Base-by-base conservation (phyloP, 2,888 invertebrate species). In the Napeogenes inachia region DNA sequence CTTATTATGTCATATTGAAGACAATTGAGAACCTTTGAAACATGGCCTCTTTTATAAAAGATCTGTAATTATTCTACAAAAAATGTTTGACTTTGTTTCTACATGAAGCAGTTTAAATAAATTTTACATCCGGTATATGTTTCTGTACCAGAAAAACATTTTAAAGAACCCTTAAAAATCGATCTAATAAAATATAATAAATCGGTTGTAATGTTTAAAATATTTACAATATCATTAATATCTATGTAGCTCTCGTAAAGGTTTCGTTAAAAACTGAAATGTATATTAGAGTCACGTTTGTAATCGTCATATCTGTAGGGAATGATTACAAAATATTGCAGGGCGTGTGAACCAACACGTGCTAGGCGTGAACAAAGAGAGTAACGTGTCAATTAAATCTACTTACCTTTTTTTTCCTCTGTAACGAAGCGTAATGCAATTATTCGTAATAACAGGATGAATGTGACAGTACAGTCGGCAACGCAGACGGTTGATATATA, bases 381-480 rank as follows among this genome's bases (percentile, higher is more conserved):
- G 85, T 75, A 76, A 82, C 78, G 80, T 82, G 86, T 87, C 89
- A 88, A 89, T 89, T 88, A 89, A 86, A 87, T 78, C 77, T 80
- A 80, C 84, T 86, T 83, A 81, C 82, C 74, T 68, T 85, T 87
- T 50, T 86, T 87, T 88, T 83, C 82, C 79, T 75, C 82, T 77
- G 88, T 90, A 88, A 89, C 89, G 87, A 89, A 89, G 82, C 87
- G 85, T 90, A 89, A 89, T 90, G 86, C 88, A 89, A 90, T 90
- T 90, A 90, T 83, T 75, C 79, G 85, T 89, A 90, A 89, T 89
- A 84, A 87, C 89, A 89, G 89, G 89, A 90, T 87, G 89, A 84
- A 81, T 80, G 83, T 81, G 87, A 87, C 88, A 86, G 79, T 79
- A 78, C 76, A 45, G 60, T 13, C 66, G 50, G 55, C 60, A 53